phyloP scores from a whole-genome alignment of 2,888 invertebrate genomes.

The Thereva nobilitata region DNA sequence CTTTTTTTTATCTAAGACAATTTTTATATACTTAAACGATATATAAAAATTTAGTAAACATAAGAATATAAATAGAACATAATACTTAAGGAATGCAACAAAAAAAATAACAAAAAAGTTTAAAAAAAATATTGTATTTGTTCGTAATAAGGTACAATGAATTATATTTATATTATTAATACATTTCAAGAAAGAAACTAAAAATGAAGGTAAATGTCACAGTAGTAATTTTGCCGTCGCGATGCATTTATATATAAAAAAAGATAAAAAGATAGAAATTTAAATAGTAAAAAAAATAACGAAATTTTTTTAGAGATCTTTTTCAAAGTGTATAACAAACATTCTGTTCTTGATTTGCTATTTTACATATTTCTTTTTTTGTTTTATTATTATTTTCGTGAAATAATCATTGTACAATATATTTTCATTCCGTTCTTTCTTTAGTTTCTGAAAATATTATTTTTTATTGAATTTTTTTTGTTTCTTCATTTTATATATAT shows the following conservation, averaged over 20 bases:
- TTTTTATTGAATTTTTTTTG: too few relatives aligned
- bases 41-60: slow-evolving; percentile 33
- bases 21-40: slow-evolving; percentile 31
- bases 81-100: slow-evolving; percentile 37
- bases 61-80: slow-evolving; percentile 38
- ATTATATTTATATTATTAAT: slow-evolving; percentile 39
- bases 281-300: slow-evolving; percentile 28
- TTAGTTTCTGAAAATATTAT: too few relatives aligned
- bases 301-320: slow-evolving; percentile 22
- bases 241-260: slow-evolving; percentile 39
- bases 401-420: too few relatives aligned
- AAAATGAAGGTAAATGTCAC: slow-evolving; percentile 36
- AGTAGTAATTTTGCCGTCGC: slow-evolving; percentile 42
- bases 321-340: too few relatives aligned
- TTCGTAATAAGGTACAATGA: slow-evolving; percentile 42
- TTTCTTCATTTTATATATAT: too few relatives aligned
- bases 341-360: too few relatives aligned
- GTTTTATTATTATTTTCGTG: too few relatives aligned
- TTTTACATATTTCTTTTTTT: too few relatives aligned
- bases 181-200: slow-evolving; percentile 22
- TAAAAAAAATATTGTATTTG: slow-evolving; percentile 39
- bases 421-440: too few relatives aligned
- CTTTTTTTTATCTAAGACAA: slow-evolving; percentile 23
- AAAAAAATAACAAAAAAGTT: slow-evolving; percentile 27
- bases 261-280: slow-evolving; percentile 24